phyloP scores from a whole-genome alignment of 1,140 invertebrate genomes.

The Pachypsylla venusta region DNA sequence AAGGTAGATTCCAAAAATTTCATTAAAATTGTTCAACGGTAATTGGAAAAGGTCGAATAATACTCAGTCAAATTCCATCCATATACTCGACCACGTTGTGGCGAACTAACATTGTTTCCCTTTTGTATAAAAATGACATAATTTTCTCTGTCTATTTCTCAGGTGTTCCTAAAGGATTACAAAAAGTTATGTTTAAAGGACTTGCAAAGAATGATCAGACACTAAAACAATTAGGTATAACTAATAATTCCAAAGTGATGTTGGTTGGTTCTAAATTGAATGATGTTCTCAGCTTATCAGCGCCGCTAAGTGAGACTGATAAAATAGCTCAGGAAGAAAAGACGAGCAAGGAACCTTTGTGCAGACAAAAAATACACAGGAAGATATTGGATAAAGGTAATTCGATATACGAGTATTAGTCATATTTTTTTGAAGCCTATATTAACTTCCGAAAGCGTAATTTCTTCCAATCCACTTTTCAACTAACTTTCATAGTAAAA shows the following conservation, averaged over 20 bases:
- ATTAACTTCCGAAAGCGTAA: no score
- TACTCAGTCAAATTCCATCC: no score
- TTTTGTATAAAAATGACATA: neutral
- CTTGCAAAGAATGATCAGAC: constrained; percentile 74
- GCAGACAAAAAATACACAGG: constrained; percentile 70
- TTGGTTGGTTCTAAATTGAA: constrained; percentile 82
- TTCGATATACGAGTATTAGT: no score
- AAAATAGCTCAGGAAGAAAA: constrained; percentile 34
- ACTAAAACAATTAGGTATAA: constrained; percentile 59
- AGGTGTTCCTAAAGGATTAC: constrained; percentile 68
- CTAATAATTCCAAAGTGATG: constrained; percentile 78
- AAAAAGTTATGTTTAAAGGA: constrained; percentile 86
- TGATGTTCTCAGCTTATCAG: constrained; percentile 69
- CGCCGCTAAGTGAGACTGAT: constrained; percentile 42
- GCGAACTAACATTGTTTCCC: neutral
- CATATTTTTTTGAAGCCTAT: no score
- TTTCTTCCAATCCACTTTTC: no score
- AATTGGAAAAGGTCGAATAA: neutral
- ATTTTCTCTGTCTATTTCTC: constrained; percentile 21
- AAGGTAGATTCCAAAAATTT: neutral
- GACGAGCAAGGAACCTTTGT: constrained; percentile 58
- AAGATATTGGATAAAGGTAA: constrained; percentile 79
- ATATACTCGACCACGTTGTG: neutral
- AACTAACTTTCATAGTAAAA: no score
- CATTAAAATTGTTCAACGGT: neutral